phyloP scores from a whole-genome alignment of 2,888 invertebrate genomes.

The Exephanes ischioxanthus region DNA sequence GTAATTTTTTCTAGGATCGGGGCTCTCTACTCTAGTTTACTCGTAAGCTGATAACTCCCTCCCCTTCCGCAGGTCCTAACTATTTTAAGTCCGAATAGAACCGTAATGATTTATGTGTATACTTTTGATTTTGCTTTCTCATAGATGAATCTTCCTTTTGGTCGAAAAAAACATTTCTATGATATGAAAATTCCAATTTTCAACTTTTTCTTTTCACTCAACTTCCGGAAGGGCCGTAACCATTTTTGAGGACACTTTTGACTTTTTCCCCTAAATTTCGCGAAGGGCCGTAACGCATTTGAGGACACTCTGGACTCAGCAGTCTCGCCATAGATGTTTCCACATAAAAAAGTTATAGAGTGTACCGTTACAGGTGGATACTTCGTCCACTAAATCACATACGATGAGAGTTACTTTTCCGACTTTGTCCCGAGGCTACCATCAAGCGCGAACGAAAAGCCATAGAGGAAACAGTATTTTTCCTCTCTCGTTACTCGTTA shows the following conservation, averaged over 20 bases:
- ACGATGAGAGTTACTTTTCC: neutral
- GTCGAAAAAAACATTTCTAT: no score
- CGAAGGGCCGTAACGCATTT: neutral
- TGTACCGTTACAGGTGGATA: neutral
- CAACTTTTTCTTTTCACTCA: no score
- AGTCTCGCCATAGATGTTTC: neutral
- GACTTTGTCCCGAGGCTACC: neutral
- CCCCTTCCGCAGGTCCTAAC: no score
- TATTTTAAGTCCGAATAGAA: no score
- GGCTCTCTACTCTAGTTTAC: no score
- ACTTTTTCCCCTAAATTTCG: neutral
- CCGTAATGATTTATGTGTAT: no score
- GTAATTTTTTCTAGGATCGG: neutral
- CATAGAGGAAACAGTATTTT: neutral
- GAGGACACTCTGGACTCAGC: neutral
- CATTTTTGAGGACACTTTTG: no score
- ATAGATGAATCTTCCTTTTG: no score
- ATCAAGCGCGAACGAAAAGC: neutral
- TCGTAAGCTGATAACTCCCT: no score
- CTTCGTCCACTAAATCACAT: neutral
- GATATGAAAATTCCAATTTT: no score
- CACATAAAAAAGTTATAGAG: neutral
- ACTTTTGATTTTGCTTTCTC: no score
- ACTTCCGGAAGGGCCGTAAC: no score
- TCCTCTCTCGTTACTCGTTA: conserved; percentile 8